phyloP scores from a whole-genome alignment of 1,140 invertebrate genomes.

The Centruroides sculpturatus region DNA sequence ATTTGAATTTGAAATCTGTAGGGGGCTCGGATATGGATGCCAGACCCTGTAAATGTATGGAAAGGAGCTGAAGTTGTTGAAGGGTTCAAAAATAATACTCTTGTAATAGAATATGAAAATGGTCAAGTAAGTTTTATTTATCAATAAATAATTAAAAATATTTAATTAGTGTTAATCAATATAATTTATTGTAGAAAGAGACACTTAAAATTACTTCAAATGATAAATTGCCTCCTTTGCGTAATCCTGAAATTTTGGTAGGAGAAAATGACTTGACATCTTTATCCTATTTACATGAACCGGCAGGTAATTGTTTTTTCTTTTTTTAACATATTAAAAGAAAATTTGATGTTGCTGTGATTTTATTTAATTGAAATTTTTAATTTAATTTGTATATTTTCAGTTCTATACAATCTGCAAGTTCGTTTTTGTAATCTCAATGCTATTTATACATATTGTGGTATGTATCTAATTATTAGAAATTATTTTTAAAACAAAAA shows the following conservation, averaged over 20 bases:
- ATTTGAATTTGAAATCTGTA: slow-evolving; percentile 22
- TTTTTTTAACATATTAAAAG: background rate
- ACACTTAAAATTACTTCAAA: slow-evolving; percentile 11
- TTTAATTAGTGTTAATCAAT: background rate
- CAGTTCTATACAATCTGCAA: slow-evolving; percentile 83
- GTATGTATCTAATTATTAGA: slow-evolving; percentile 32
- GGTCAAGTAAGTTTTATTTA: slow-evolving; percentile 35
- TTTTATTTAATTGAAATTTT: too few relatives aligned
- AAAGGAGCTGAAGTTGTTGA: slow-evolving; percentile 64
- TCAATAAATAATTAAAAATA: background rate
- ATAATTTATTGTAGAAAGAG: slow-evolving; percentile 7
- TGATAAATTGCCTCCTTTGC: slow-evolving; percentile 66
- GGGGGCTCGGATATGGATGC: slow-evolving; percentile 85
- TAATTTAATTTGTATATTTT: background rate
- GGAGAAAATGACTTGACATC: slow-evolving; percentile 96
- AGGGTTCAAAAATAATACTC: slow-evolving; percentile 45
- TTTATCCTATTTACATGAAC: slow-evolving; percentile 93
- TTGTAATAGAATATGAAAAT: slow-evolving; percentile 48
- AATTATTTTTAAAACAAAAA: background rate
- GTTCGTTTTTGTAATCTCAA: slow-evolving; percentile 82
- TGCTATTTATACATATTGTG: slow-evolving; percentile 96
- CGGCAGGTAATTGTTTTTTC: slow-evolving; percentile 35
- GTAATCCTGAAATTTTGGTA: slow-evolving; percentile 91
- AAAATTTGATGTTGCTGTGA: too few relatives aligned
- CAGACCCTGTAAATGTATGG: slow-evolving; percentile 75